Base-by-base conservation (phyloP, 2,797 vertebrate species). In the Distichodus sexfasciatus region DNA sequence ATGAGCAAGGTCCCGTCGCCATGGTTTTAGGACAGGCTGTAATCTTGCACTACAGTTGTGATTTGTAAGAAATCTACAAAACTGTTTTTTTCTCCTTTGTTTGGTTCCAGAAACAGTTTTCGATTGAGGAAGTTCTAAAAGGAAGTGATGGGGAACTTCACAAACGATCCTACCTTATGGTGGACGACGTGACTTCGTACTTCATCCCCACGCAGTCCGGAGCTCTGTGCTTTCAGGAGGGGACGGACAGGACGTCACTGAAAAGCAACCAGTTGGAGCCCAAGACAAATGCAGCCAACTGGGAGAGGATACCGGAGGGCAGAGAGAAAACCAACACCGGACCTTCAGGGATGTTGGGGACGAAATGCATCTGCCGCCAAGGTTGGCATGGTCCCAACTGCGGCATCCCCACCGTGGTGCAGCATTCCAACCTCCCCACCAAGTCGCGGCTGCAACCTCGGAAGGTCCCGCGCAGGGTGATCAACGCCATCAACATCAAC, bases 301-400 rank as follows among this genome's bases (percentile, higher is more conserved):
- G 66, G 60, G 4, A 29, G 15, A 4, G 7, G 44, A 55, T 73
- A 26, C 48, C 54, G 3, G 15, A 70, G 9, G 44, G 54, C 6
- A 40, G 40, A 14, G 8, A 24, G 3, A 23, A 31, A 12, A 51
- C 51, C 15, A 17, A 17, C 19, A 12, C 2, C 12, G 0, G 84
- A 84, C 44, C 1, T 69, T 2, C 4, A 0, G 74, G 44, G 0
- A 5, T 10, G 17, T 71, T 81, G 1, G 53, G 44, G 5, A 87
- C 92, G 51, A 89, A 88, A 69, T 94, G 93, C 0, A 71, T 90
- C 44, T 95, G 93, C 64, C 86, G 88, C 44, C 89, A 88, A 0
- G 93, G 92, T 60, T 95, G 94, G 94, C 92, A 95, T 0, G 94
- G 93, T 17, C 90, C 92, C n/a, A 90, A 93, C 83, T 95, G 94